A percentile compares a stretch with the other conserved stretches of the same genome.
phyloP scores from a whole-genome alignment of 2,797 vertebrate species.

The Smutsia temminckii region DNA sequence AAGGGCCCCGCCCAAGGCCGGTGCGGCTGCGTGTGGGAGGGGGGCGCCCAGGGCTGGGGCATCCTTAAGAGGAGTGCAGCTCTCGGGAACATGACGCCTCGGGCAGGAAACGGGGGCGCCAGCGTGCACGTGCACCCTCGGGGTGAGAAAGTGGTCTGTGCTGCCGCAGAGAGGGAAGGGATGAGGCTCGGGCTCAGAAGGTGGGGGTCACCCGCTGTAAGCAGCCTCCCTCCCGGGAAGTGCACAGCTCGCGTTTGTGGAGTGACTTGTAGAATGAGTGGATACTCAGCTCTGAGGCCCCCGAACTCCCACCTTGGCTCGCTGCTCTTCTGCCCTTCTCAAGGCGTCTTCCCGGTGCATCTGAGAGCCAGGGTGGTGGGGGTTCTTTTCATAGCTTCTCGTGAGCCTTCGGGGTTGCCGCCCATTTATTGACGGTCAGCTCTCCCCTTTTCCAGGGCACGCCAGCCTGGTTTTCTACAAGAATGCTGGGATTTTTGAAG shows the following conservation, averaged over 20 bases:
- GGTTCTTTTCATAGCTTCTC: background rate
- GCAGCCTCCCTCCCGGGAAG: background rate
- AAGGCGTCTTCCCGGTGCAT: accelerated
- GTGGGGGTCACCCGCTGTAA: background rate
- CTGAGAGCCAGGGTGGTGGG: background rate
- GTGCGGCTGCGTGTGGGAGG: no score
- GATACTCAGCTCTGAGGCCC: background rate
- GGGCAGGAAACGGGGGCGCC: background rate
- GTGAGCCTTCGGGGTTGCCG: background rate
- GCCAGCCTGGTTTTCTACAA: constrained; percentile 9
- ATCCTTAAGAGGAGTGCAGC: background rate
- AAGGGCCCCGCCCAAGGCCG: background rate
- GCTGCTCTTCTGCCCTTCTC: background rate
- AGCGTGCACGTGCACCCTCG: no score
- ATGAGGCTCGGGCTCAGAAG: background rate
- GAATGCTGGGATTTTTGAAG: constrained; percentile 86
- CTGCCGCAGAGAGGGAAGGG: accelerated
- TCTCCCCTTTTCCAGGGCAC: background rate
- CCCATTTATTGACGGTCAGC: background rate
- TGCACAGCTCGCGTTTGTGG: background rate
- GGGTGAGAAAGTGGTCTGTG: background rate
- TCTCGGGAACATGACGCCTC: background rate
- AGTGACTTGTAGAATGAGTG: background rate
- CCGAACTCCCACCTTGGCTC: background rate
- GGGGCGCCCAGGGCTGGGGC: background rate